Evolutionary conservation across 2,113 vertebrate species (phyloP), one percentile per base, ranked within the genome.

Genomic region (Petromus typicus): DNA sequence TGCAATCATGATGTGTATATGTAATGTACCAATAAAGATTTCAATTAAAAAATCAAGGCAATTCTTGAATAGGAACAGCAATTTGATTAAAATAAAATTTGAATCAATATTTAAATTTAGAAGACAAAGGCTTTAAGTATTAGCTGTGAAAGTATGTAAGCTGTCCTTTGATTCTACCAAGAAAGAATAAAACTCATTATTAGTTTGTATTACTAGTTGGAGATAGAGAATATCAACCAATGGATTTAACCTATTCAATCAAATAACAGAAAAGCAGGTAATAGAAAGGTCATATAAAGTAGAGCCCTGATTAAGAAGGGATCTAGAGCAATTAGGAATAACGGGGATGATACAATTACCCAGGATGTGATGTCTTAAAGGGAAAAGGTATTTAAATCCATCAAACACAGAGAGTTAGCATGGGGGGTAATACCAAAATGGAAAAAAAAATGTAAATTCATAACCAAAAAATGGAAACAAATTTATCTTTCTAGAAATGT

Each of bases 401-500:
- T 75, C 16, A 73, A 86, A 71, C 18, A 80, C 1, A 4, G 10
- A 4, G 10, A 18, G 23, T 63, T 86, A 94, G 25, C 34, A 57
- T 45, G 88, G 23, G 0, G 25, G 73, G 89, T 64, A 84, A 61
- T 37, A 1, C 2, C n/a, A 73, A 91, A 13, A 73, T 57, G 0
- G 8, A 78, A 95, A 90, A n/a, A 45, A 95, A 90, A n/a, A 45
- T 78, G 69, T 71, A 67, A 48, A 18, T 27, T 56, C 6, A n/a
- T 48, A 79, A 75, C 64, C 87, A 45, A 18, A 51, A 57, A 30
- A 45, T 59, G 13, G 63, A 87, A 40, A 51, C 17, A 76, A 51
- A 87, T 32, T 86, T 85, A 67, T 88, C 90, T 71, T 84, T 78
- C 64, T 66, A 43, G 30, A 66, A 90, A 85, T 56, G 32, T 51